A percentile compares a stretch with the other conserved stretches of the same genome.
These are phyloP conservation scores for Byasa hedistus DNA, from an alignment of 2,888 invertebrate species.

Conservation along the genomic window DNA sequence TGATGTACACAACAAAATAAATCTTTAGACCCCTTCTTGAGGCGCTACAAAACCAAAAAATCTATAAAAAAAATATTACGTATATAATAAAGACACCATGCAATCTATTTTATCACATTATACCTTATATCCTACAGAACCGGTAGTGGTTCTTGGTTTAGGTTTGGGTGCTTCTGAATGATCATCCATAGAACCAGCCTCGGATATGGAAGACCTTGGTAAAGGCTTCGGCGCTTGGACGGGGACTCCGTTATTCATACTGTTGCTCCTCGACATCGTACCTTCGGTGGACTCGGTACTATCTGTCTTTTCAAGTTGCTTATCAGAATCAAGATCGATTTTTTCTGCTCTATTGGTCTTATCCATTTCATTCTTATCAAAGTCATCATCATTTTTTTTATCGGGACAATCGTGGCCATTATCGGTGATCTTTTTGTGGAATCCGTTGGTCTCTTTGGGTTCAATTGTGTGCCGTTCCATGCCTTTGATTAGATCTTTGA, in stretches of 20 bases:
- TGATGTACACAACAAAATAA: background rate
- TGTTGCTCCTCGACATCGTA: conserved; percentile 63
- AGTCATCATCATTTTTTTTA: conserved; percentile 41
- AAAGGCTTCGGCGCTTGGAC: conserved; percentile 86
- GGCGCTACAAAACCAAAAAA: background rate
- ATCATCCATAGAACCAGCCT: conserved; percentile 79
- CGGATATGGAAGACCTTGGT: conserved; percentile 89
- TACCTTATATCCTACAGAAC: conserved; percentile 89
- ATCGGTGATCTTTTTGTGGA: conserved; percentile 60
- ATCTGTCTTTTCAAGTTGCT: conserved; percentile 52
- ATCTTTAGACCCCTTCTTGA: background rate
- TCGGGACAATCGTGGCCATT: conserved; percentile 55
- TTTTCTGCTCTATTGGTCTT: conserved; percentile 42
- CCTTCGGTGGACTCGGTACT: conserved; percentile 60
- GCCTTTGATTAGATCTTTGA: conserved; percentile 82
- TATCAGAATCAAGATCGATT: conserved; percentile 38
- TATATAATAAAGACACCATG: conserved; percentile 28
- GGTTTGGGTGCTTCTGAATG: conserved; percentile 74
- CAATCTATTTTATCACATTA: conserved; percentile 30
- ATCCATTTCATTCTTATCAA: conserved; percentile 36
- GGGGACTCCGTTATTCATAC: conserved; percentile 65
- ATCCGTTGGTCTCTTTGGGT: conserved; percentile 61
- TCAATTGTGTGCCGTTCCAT: conserved; percentile 77
- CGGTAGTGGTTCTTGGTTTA: conserved; percentile 85
- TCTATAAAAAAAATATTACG: conserved; percentile 15